These are phyloP conservation scores for Tragelaphus scriptus DNA, from an alignment of 2,113 vertebrate genomes.

Conservation along the genomic window DNA sequence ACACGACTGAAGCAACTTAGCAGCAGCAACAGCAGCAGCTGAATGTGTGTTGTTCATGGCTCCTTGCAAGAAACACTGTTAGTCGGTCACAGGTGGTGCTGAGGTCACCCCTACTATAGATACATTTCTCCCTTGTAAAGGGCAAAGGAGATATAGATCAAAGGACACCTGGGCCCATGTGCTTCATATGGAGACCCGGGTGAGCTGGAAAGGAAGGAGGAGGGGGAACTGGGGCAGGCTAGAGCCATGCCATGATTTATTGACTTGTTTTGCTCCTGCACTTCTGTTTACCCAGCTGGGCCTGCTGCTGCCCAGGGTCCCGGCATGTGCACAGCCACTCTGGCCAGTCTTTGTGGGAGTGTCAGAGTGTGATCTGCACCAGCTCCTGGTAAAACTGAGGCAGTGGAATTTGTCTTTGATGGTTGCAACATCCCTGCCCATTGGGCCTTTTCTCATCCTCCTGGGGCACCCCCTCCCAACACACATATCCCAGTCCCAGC, in stretches of 20 bases:
- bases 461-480: not conserved
- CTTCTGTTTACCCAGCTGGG: conserved; percentile 73
- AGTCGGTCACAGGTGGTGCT: conserved; percentile 31
- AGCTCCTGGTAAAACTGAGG: conserved; percentile 26
- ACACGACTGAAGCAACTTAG: too few relatives aligned
- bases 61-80: not conserved
- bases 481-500: not conserved
- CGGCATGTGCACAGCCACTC: conserved; percentile 8
- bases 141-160: conserved; percentile 52
- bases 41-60: conserved; percentile 31
- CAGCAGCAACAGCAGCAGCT: not conserved
- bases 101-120: conserved; percentile 58
- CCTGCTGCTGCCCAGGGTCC: conserved; percentile 56
- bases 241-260: conserved; percentile 59
- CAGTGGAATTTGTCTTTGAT: conserved; percentile 22
- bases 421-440: not conserved
- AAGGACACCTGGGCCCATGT: conserved; percentile 62
- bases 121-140: conserved; percentile 33
- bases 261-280: conserved; percentile 65
- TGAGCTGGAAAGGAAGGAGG: conserved; percentile 55
- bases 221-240: conserved; percentile 27
- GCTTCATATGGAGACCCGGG: conserved; percentile 44
- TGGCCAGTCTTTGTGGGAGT: conserved; percentile 38
- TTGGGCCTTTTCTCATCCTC: not conserved
- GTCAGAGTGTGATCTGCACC: not conserved